phyloP scores from a whole-genome alignment of 64 coral and sea anemone species.

The Montipora efflorescens region DNA sequence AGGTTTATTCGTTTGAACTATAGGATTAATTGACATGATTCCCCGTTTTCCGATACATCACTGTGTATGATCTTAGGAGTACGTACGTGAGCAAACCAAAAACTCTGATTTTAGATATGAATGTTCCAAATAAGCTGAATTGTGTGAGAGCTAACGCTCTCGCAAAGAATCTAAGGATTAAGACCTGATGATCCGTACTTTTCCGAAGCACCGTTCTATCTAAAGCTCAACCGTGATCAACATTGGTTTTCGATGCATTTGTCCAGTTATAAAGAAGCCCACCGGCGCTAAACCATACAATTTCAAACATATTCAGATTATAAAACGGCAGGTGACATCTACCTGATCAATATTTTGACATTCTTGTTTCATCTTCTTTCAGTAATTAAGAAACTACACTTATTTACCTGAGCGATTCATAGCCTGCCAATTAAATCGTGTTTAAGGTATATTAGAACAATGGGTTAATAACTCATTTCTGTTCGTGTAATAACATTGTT shows the following conservation, averaged over 20 bases:
- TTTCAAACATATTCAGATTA: conserved; percentile 49
- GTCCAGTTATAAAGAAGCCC: conserved; percentile 32
- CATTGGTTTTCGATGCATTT: conserved; percentile 14
- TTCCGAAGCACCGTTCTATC: not conserved
- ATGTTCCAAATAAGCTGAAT: not conserved
- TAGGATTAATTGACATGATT: conserved; percentile 26
- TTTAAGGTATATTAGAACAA: conserved; percentile 90
- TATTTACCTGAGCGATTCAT: conserved; percentile 76
- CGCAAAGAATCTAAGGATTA: not conserved
- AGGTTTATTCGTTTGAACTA: not conserved
- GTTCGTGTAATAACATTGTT: conserved; percentile 86
- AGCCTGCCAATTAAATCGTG: conserved; percentile 95
- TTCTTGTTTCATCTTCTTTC: conserved; percentile 77
- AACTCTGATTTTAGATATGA: not conserved
- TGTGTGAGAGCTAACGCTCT: not conserved
- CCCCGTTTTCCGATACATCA: not conserved
- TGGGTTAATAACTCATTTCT: conserved; percentile 87
- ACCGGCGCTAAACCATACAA: conserved; percentile 27
- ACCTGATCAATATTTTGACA: conserved; percentile 34
- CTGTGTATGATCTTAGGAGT: conserved; percentile 1
- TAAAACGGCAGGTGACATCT: conserved; percentile 73
- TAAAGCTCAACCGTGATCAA: not conserved
- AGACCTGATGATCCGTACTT: not conserved
- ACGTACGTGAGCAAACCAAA: not conserved
- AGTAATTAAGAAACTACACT: conserved; percentile 87